These are phyloP conservation scores for Tachina lurida DNA, from an alignment of 2,888 invertebrate species.

Conservation along the genomic window DNA sequence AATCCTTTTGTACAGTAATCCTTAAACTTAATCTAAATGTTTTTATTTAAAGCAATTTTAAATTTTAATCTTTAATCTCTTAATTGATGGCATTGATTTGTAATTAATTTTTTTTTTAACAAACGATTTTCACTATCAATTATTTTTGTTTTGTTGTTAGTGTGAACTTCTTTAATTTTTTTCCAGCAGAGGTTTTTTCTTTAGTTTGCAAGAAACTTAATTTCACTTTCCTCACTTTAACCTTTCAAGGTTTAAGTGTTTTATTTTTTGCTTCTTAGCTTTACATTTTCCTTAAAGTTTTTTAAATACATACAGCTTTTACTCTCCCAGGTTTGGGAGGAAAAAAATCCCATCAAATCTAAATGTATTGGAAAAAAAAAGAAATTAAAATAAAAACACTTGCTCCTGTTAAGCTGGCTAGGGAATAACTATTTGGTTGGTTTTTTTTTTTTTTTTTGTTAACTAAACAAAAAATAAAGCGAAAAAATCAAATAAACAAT, in stretches of 20 bases:
- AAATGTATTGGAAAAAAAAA: conserved; percentile 16
- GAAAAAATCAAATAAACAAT: conserved; percentile 68
- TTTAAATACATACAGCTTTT: conserved; percentile 8
- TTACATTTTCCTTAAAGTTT: background rate
- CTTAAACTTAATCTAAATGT: no score
- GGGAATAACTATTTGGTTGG: conserved; percentile 66
- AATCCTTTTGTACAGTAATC: no score
- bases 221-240: conserved; percentile 65
- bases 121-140: background rate
- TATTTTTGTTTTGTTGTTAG: background rate
- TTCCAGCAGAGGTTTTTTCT: background rate
- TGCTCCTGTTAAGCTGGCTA: conserved; percentile 54
- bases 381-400: conserved; percentile 62
- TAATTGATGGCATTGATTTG: background rate
- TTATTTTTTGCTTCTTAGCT: no score
- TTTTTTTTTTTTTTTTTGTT: conserved; percentile 54
- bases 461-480: conserved; percentile 21
- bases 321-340: background rate
- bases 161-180: background rate
- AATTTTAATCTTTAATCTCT: background rate
- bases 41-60: no score
- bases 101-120: background rate
- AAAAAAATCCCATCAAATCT: conserved; percentile 43
- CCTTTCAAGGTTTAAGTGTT: conserved; percentile 63
- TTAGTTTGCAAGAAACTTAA: conserved; percentile 1